Percentiles rank a stretch among this genome's conserved stretches.
These are phyloP conservation scores for Mercenaria mercenaria DNA, from an alignment of 1,140 invertebrate species.

Conservation along the genomic window DNA sequence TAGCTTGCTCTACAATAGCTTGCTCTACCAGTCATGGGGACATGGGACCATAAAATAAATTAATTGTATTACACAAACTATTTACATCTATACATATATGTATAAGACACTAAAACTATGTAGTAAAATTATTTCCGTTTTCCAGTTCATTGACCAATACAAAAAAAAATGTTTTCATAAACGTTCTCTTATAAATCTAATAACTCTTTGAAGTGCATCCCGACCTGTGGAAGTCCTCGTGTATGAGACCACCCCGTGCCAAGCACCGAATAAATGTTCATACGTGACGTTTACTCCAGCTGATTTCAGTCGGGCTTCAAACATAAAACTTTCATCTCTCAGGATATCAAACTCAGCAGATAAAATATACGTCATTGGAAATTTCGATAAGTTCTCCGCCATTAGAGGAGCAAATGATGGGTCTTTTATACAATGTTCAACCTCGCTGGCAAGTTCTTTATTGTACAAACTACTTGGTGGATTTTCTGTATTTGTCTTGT, in stretches of 20 bases:
- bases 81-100: no score
- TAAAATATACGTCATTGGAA: constrained; percentile 15
- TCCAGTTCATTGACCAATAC: no score
- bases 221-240: constrained; percentile 52
- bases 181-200: background rate
- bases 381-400: background rate
- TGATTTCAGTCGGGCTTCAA: background rate
- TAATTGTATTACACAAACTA: no score
- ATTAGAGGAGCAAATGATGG: constrained; percentile 16
- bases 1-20: no score
- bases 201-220: background rate
- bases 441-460: background rate
- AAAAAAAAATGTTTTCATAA: no score
- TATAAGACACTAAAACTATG: no score
- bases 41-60: no score
- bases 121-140: no score
- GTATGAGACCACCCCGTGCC: constrained; percentile 47
- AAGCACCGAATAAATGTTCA: background rate
- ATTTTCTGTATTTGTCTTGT: no score
- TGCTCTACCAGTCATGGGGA: no score
- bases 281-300: constrained; percentile 8
- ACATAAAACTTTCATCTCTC: constrained; percentile 41
- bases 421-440: background rate
- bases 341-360: constrained; percentile 26
- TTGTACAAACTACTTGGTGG: background rate